Evolutionary conservation across 1,140 invertebrate species (phyloP), one percentile per base, ranked within the genome.

Genomic region (Aplysia californica): DNA sequence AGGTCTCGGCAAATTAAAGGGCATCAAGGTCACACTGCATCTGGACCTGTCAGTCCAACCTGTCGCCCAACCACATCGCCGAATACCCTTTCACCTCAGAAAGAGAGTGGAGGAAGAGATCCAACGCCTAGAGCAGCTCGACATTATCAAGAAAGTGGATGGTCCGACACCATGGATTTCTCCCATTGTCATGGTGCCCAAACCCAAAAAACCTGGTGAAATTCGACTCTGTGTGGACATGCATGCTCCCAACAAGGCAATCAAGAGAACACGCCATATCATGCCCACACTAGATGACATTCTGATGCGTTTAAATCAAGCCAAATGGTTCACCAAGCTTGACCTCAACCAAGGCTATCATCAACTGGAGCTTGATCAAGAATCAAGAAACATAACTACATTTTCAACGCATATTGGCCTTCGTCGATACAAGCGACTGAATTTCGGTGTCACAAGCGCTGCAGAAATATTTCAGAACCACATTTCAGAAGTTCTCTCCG

Each of bases 161-260:
- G 82, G 83, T 5, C 84, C 85, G 35, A 84, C 84, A 18, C 79
- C 82, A n/a, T 87, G 84, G 85, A 79, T 84, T 2, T 81, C 79
- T 1, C 75, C 76, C 10, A 71, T 84, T 15, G 82, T 85, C 2
- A 71, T 83, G 4, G 77, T 78, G 10, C 83, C 81, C 2, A 85
- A 86, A 64, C 84, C 82, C 26, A 87, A 85, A 61, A 61, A 66
- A 31, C 70, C 76, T 29, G 78, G 74, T 18, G 84, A 83, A 20
- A 80, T 89, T 10, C 41, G 83, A 38, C 38, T 88, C 2, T 87
- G 86, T 76, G 73, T 87, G 15, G 85, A 88, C 59, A 84, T 86
- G 80, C 50, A 81, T 56, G 10, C 71, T 71, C 79, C 81, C 1
- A 87, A 87, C 64, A 59, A 70, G 55, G 83, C 85, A 15, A 79